Base-by-base conservation (phyloP, 2,888 invertebrate genomes). In the Onthophagus sagittarius region DNA sequence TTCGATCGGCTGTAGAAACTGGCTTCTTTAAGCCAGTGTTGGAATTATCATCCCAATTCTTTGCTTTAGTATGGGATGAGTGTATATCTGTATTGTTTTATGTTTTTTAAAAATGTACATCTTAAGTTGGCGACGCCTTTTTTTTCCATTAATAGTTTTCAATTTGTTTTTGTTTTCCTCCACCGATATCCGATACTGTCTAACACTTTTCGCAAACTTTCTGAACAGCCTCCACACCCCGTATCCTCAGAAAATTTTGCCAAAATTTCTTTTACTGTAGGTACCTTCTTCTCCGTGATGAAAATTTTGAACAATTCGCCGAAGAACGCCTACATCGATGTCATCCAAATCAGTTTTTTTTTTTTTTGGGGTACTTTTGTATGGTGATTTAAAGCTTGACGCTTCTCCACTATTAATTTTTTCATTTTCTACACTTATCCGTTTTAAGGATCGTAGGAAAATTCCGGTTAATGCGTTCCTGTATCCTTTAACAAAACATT, bases 1-100 rank as follows among this genome's bases (percentile, higher is more conserved):
- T n/a, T 33, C 79, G 71, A 65, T 75, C 14, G 5, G 77, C 79
- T 76, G 78, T 80, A 5, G 77, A 77, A 32, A 76, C 72, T 7
- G 78, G 77, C 31, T 71, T 75, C 62, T 39, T 62, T 13, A 75
- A 39, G 11, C 77, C 73, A 63, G 76, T 71, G 15, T 74, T 72
- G 13, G 70, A 71, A 33, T 74, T 53, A 74, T 77, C 76, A 64
- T 65, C 71, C 77, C 78, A 78, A 5, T 70, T 65, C 73, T 73
- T 75, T 63, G 65, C 11, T 13, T 73, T 69, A 5, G 77, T 73
- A 63, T 75, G 74, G 9, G 71, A 72, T 23, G 74, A 62, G 15
- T 73, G 64, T 15, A 73, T 69, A 69, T 76, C 73, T 67, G 62
- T 69, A 75, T 9, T 62, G 13, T 13, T 69, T 13, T 0, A 71